Conservation (phyloP, 2,888 invertebrate species). For the Drosophila histrio region DNA sequence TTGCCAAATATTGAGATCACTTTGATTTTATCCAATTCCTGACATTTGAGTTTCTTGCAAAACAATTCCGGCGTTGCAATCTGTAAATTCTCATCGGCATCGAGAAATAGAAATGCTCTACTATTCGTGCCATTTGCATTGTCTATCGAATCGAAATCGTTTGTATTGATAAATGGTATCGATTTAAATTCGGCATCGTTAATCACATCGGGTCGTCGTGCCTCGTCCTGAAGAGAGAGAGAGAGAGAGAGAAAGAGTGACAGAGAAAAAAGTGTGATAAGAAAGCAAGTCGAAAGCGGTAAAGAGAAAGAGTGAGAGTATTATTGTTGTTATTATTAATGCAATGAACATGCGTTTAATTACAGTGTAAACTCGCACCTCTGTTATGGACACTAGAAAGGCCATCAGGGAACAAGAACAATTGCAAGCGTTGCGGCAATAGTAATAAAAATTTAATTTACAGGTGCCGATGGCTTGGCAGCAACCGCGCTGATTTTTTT, state of each 20-base stretch:
- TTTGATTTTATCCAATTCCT: conserved; percentile 87
- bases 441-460: conserved; percentile 1
- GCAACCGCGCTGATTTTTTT: not conserved
- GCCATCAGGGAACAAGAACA: conserved; percentile 40
- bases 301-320: not conserved
- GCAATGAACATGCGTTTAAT: conserved; percentile 1
- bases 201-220: conserved; percentile 73
- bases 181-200: conserved; percentile 80
- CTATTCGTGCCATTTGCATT: conserved; percentile 53
- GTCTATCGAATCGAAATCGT: conserved; percentile 68
- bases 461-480: conserved; percentile 29
- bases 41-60: conserved; percentile 83
- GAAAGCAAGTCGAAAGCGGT: not conserved
- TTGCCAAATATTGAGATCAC: conserved; percentile 94
- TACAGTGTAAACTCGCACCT: conserved; percentile 34
- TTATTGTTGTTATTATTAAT: not conserved
- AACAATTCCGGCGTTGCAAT: conserved; percentile 85
- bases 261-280: not conserved
- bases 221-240: conserved; percentile 66
- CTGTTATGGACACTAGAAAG: conserved; percentile 58
- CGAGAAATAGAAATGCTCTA: conserved; percentile 86
- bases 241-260: not conserved
- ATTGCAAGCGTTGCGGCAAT: not conserved
- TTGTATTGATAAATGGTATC: conserved; percentile 77
- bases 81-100: conserved; percentile 87